Evolutionary conservation across 1,140 invertebrate species (phyloP), one percentile per base, ranked within the genome.

Genomic region (Matsumurasca onukii): DNA sequence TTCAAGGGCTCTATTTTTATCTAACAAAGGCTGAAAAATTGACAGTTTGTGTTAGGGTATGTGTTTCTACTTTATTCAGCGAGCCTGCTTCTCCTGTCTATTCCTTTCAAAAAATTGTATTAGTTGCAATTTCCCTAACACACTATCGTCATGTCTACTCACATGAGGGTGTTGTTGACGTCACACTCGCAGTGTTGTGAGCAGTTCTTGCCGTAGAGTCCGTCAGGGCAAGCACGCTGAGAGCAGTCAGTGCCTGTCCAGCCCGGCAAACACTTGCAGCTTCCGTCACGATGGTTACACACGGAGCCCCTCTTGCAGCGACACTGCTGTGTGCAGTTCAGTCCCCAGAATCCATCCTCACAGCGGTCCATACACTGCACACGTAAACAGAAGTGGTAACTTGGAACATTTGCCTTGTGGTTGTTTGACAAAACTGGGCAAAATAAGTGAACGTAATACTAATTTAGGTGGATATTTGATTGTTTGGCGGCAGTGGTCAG

Each of bases 321-420:
- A 73, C 95, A 98, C 55, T 81, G 80, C 59, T 83, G 78, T 24
- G 82, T 78, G 75, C 95, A 98, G 72, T 92, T 88, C 22, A 84
- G 72, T 13, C 95, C 95, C 78, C 84, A 97, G 45, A 82, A 88
- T 5, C 89, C 89, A 17, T 85, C 78, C 0, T 88, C 86, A 78
- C 96, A 98, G 63, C 82, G 81, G 45, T 91, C 86, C 68, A 91
- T 80, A 75, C 92, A 95, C 89, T 93, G 78, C n/a, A n/a, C n/a
- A n/a, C n/a, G n/a, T n/a, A n/a, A n/a, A n/a, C 3, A 51, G 25
- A 51, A 51, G 15, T 51, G 15, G 25, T n/a, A n/a, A n/a, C n/a
- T n/a, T n/a, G n/a, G n/a, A n/a, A n/a, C n/a, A 45, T 45, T 45
- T 45, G n/a, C n/a, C 39, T 45, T 12, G n/a, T n/a, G 20, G 1